Evolutionary conservation across 2,797 vertebrate genomes (phyloP).

Genomic region (Halcyon badia): DNA sequence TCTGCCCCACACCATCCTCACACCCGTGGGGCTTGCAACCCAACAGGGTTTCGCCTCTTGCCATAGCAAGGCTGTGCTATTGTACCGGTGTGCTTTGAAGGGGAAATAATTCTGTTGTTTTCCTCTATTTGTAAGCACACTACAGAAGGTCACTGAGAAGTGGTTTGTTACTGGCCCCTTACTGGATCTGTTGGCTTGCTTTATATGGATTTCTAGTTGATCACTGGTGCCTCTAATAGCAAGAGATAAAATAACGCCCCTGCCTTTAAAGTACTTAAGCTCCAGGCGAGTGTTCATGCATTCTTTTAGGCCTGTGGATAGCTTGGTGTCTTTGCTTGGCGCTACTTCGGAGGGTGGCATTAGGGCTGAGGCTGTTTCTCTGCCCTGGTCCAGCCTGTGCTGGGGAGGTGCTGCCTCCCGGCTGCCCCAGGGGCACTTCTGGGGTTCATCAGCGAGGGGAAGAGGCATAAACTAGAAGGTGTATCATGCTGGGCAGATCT

Average conservation of each 20-base stretch:
- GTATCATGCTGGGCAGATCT: fast-evolving
- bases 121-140: not conserved
- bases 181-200: not conserved
- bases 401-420: not conserved
- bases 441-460: not conserved
- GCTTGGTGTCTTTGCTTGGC: not conserved
- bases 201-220: not conserved
- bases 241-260: not conserved
- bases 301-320: not conserved
- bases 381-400: not conserved
- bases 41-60: not conserved
- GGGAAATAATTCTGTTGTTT: not conserved
- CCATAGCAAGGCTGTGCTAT: not conserved
- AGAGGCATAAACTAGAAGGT: not conserved
- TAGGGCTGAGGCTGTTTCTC: not conserved
- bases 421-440: not conserved
- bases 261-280: slow-evolving; percentile 17
- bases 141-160: not conserved
- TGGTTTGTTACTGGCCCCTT: not conserved
- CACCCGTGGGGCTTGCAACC: not conserved
- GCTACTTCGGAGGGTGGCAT: not conserved
- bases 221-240: slow-evolving; percentile 3
- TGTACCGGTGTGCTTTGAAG: not conserved
- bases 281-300: not conserved
- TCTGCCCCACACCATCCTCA: not conserved